A percentile compares a stretch with the other conserved stretches of the same genome.
Evolutionary conservation across 2,113 vertebrate genomes (phyloP).

Genomic region (Callaeas wilsoni): DNA sequence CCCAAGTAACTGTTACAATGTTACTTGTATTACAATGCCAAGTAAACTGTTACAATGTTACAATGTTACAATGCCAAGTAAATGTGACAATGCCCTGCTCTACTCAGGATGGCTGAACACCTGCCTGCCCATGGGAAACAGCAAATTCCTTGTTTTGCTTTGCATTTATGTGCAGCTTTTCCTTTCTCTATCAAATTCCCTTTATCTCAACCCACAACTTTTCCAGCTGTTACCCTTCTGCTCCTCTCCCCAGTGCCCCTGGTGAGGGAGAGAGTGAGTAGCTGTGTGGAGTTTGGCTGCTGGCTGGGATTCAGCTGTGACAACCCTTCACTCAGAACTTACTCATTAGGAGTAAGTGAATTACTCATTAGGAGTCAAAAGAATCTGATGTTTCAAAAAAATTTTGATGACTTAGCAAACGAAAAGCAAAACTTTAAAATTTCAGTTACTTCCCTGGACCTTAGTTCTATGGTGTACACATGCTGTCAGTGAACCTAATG

Average conservation of each 20-base stretch:
- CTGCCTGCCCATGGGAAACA: not conserved
- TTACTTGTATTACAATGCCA: no score
- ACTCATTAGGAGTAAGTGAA: not conserved
- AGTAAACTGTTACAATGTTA: not conserved
- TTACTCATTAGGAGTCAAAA: not conserved
- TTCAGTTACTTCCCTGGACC: not conserved
- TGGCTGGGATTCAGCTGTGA: not conserved
- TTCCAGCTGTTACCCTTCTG: not conserved
- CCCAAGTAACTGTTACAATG: not conserved
- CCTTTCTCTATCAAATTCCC: not conserved
- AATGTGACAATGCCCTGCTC: not conserved
- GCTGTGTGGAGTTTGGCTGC: not conserved
- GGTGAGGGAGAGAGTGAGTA: not conserved
- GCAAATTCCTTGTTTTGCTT: not conserved
- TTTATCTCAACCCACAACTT: not conserved
- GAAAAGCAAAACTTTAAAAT: not conserved
- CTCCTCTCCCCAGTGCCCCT: not conserved
- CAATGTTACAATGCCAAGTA: no score
- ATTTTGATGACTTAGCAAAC: not conserved
- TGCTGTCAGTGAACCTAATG: not conserved
- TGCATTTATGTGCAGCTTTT: not conserved
- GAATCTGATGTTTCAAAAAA: not conserved
- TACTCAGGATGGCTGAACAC: not conserved
- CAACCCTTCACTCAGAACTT: not conserved
- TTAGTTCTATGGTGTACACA: not conserved